Percentiles rank a stretch among this genome's conserved stretches.
phyloP scores from a whole-genome alignment of 2,888 invertebrate genomes.

The Pyrrhosoma nymphula region DNA sequence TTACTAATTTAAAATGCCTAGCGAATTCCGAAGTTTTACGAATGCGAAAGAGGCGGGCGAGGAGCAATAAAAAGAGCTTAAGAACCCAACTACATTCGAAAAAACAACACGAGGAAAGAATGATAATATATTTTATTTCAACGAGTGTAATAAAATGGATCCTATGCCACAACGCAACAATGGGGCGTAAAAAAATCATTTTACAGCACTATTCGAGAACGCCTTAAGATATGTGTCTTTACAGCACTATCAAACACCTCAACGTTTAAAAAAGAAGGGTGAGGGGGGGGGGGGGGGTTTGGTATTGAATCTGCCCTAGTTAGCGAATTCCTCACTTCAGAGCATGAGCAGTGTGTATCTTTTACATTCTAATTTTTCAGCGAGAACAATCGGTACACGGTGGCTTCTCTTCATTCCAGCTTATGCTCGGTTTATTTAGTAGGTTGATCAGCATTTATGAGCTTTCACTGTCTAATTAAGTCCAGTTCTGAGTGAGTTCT shows the following conservation, averaged over 20 bases:
- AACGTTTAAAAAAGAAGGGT: too few relatives aligned
- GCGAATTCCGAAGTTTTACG: too few relatives aligned
- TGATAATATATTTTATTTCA: background rate
- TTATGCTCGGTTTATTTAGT: background rate
- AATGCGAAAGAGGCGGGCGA: too few relatives aligned
- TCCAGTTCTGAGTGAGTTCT: too few relatives aligned
- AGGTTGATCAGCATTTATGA: background rate
- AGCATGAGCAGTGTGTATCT: background rate
- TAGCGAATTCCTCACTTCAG: background rate
- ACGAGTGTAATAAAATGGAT: background rate
- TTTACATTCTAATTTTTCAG: background rate
- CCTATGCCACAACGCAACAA: background rate
- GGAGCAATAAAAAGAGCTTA: background rate
- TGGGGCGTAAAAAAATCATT: background rate
- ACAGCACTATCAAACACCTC: too few relatives aligned
- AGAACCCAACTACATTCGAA: background rate
- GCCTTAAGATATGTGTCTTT: too few relatives aligned
- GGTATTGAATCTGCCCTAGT: background rate
- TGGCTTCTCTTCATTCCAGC: background rate
- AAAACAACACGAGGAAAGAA: background rate
- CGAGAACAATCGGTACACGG: background rate
- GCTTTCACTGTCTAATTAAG: background rate
- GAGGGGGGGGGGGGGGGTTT: too few relatives aligned
- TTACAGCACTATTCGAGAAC: too few relatives aligned
- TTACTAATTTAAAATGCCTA: too few relatives aligned